phyloP scores from a whole-genome alignment of 92 coral and sea anemone genomes.

The Phymanthus crucifer region DNA sequence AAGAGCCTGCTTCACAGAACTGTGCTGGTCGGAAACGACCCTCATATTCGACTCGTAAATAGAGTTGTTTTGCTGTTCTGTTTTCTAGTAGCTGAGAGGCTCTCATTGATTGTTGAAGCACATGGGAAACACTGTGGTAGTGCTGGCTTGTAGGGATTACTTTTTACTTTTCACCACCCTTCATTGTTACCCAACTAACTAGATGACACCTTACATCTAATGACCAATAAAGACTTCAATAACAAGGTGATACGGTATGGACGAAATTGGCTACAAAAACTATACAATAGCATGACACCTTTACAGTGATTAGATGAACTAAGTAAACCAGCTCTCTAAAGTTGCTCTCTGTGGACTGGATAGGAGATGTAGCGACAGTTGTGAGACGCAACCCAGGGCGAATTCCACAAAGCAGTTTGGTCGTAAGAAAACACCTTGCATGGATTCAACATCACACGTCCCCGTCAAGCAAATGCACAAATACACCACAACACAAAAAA shows the following conservation, averaged over 20 bases:
- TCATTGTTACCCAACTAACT: conserved; percentile 4
- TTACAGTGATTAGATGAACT: background rate
- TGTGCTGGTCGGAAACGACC: background rate
- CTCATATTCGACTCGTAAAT: background rate
- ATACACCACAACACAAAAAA: background rate
- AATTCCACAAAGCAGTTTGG: background rate
- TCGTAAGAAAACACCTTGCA: background rate
- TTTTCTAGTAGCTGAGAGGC: conserved; percentile 12
- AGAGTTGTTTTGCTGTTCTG: background rate
- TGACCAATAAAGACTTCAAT: conserved; percentile 25
- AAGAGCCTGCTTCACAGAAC: conserved; percentile 1
- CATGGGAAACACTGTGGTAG: conserved; percentile 15
- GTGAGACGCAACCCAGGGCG: background rate
- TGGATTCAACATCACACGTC: background rate
- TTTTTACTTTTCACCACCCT: conserved; percentile 30
- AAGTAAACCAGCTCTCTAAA: background rate
- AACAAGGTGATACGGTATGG: conserved; percentile 20
- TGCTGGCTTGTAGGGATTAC: conserved; percentile 1
- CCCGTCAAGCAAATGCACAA: background rate
- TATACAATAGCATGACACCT: conserved; percentile 21
- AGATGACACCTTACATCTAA: conserved; percentile 30
- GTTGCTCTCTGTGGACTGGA: background rate
- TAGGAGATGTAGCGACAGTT: background rate
- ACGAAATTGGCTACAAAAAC: background rate
- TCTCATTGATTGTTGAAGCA: conserved; percentile 19